phyloP scores from a whole-genome alignment of 2,113 vertebrate species.

The Ophthalmolycus amberensis region DNA sequence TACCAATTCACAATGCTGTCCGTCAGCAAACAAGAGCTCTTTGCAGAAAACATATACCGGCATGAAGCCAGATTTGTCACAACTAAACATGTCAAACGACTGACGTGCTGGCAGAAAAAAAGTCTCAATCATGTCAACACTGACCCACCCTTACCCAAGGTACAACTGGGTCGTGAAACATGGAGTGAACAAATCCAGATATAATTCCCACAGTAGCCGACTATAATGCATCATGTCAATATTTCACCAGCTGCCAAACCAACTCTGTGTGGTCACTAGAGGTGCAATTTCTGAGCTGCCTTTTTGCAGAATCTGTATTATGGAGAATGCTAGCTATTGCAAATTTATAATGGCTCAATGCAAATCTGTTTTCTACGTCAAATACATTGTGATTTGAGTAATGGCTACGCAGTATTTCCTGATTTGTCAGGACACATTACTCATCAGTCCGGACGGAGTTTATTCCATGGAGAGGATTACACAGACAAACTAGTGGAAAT shows the following conservation, averaged over 20 bases:
- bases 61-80: constrained; percentile 18
- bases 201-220: constrained; percentile 23
- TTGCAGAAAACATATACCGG: not conserved
- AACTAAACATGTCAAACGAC: constrained; percentile 35
- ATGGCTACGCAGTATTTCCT: not conserved
- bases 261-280: not conserved
- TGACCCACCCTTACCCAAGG: not conserved
- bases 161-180: constrained; percentile 24
- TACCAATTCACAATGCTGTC: not conserved
- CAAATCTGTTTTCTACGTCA: constrained; percentile 16
- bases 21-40: not conserved
- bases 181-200: constrained; percentile 10
- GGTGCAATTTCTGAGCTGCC: not conserved
- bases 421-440: constrained; percentile 5
- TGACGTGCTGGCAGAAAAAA: not conserved
- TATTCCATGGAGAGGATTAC: constrained; percentile 3
- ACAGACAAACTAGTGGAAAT: constrained; percentile 21
- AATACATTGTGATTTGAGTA: not conserved
- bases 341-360: not conserved
- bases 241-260: constrained; percentile 41
- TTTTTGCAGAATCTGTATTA: constrained; percentile 3
- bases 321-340: not conserved
- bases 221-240: constrained; percentile 28
- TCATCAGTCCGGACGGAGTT: not conserved
- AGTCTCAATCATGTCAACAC: constrained; percentile 1